Percentiles rank a stretch among this genome's conserved stretches.
Conservation (phyloP, 2,797 vertebrate genomes). For the Hemibagrus guttatus region DNA sequence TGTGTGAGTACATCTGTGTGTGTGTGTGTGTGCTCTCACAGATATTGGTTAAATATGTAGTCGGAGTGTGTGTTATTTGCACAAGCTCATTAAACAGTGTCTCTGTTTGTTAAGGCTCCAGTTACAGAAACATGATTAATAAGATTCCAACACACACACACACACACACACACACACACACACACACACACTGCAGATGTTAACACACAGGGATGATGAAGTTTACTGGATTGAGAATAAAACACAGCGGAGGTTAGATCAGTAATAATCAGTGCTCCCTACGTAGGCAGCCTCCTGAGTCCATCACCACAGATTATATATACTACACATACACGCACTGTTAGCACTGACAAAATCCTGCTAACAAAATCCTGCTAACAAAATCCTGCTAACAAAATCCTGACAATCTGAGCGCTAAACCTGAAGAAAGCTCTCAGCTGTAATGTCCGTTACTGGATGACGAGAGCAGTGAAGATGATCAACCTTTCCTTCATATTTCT, state of each 20-base stretch:
- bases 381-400: not conserved
- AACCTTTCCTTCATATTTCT: too few relatives aligned
- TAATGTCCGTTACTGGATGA: not conserved
- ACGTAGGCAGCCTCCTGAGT: not conserved
- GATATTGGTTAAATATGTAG: not conserved
- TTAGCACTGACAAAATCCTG: not conserved
- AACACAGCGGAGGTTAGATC: not conserved
- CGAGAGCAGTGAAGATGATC: not conserved
- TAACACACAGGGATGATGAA: not conserved
- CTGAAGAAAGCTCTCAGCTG: too few relatives aligned
- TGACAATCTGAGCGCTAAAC: not conserved
- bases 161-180: not conserved
- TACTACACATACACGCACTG: too few relatives aligned
- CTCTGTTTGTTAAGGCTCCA: slow-evolving; percentile 26
- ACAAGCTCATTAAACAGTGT: slow-evolving; percentile 10
- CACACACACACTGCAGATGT: not conserved
- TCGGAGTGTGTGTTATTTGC: slow-evolving; percentile 3
- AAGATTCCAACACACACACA: not conserved
- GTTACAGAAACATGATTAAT: slow-evolving; percentile 25
- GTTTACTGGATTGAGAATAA: not conserved
- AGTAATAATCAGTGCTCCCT: not conserved
- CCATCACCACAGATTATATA: not conserved
- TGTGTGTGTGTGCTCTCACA: not conserved
- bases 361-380: not conserved
- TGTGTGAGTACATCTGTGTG: not conserved